Evolutionary conservation across 2,888 invertebrate genomes (phyloP), one percentile per base, ranked within the genome.

Genomic region (Smittia sp.): DNA sequence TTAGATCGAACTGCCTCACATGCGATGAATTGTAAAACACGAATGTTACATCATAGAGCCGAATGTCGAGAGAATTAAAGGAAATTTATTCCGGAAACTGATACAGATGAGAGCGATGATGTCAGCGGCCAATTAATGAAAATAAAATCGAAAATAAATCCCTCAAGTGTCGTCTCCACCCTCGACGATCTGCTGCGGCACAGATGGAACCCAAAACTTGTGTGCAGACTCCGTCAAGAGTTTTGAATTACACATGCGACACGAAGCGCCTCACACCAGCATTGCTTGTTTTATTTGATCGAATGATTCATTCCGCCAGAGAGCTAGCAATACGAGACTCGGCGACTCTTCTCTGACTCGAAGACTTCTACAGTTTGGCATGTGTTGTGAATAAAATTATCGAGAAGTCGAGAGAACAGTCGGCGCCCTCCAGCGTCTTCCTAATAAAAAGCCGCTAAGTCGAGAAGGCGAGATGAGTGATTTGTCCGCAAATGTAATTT

Each of bases 101-200:
- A 72, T 72, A 62, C 39, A 27, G 52, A n/a, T n/a, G 6, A 39
- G 22, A 62, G 39, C 20, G 46, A 25, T n/a, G 27, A 63, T 62
- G 72, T 58, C 62, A 70, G 54, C 54, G 32, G 72, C 38, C 72
- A 72, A 72, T 72, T 72, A 72, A 72, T 62, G 39, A 39, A 72
- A 54, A 72, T 58, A 38, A 72, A 72, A 38, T 58, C 22, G 62
- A 20, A 24, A 18, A 62, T n/a, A 72, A 62, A 62, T 72, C 62
- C 62, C 62, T 22, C 25, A 72, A 72, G 38, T 62, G 72, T 27
- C 63, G 11, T 63, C 20, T 58, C 58, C 22, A 9, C 52, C 11
- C 58, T 58, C 54, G n/a, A 54, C 11, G 11, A 9, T 54, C 58
- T 22, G 24, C 22, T 4, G 22, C 13, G n/a, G 4, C 52, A 46